A percentile compares a stretch with the other conserved stretches of the same genome.
Evolutionary conservation across 2,113 vertebrate species (phyloP).

Genomic region (Alethe diademata): DNA sequence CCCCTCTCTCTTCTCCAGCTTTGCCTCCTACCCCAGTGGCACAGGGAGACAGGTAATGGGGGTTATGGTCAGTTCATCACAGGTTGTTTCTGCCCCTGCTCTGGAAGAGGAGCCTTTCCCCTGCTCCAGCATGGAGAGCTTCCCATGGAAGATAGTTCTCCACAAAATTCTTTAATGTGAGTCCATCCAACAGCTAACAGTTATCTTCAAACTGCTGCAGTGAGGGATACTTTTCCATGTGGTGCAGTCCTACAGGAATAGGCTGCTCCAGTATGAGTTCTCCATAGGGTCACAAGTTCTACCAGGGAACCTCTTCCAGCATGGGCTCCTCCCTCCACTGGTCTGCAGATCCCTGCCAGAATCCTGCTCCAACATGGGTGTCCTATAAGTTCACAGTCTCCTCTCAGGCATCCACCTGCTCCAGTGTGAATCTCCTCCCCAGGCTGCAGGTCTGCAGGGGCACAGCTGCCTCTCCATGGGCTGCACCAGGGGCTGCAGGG

Average conservation of each 20-base stretch:
- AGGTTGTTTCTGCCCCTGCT: rapidly evolving
- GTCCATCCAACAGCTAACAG: not conserved
- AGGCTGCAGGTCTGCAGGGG: not conserved
- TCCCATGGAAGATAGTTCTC: not conserved
- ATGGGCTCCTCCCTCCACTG: not conserved
- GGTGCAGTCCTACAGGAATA: not conserved
- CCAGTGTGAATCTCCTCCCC: rapidly evolving
- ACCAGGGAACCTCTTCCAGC: not conserved
- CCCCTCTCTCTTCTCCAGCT: not conserved
- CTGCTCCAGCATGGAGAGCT: not conserved
- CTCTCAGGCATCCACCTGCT: not conserved
- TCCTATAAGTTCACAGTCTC: not conserved
- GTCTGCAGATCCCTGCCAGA: no score
- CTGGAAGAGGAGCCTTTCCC: not conserved
- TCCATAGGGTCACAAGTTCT: no score
- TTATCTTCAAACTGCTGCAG: not conserved
- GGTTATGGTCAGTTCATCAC: not conserved
- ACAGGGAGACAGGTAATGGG: not conserved
- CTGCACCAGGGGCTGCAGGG: not conserved
- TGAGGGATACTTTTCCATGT: not conserved
- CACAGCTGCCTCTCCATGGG: not conserved
- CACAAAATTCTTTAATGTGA: not conserved
- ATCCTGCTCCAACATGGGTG: not conserved
- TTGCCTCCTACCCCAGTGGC: not conserved
- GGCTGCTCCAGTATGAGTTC: not conserved